phyloP scores from a whole-genome alignment of 1,140 invertebrate genomes.

The Drosophila kurseongensis region DNA sequence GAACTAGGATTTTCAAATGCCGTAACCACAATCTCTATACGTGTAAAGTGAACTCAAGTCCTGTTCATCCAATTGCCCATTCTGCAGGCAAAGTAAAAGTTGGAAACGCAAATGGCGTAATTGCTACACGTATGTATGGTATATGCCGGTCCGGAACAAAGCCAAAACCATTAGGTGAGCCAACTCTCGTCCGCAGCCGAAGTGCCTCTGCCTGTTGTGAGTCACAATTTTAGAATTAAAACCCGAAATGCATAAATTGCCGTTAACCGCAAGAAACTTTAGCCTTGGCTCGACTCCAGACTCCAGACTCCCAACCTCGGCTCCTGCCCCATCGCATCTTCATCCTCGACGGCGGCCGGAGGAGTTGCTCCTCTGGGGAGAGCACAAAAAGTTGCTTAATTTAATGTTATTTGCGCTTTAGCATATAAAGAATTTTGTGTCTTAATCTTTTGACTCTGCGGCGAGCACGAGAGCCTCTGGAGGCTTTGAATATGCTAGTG shows the following conservation, averaged over 20 bases:
- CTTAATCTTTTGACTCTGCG: slow-evolving; percentile 84
- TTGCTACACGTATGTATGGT: slow-evolving; percentile 65
- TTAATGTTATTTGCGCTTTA: slow-evolving; percentile 84
- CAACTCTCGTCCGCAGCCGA: slow-evolving; percentile 44
- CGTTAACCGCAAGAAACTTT: slow-evolving; percentile 82
- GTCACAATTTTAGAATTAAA: slow-evolving; percentile 82
- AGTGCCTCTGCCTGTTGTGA: slow-evolving; percentile 65
- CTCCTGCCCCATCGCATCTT: slow-evolving; percentile 8
- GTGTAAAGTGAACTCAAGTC: slow-evolving; percentile 24
- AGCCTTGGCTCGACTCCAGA: slow-evolving; percentile 55
- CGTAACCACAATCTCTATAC: neutral
- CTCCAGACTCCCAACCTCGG: slow-evolving; percentile 12
- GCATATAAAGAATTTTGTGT: slow-evolving; percentile 84
- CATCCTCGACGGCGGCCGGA: slow-evolving; percentile 6
- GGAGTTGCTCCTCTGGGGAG: slow-evolving; percentile 40
- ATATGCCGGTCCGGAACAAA: slow-evolving; percentile 21
- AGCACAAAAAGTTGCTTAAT: slow-evolving; percentile 83
- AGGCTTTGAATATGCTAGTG: slow-evolving; percentile 79
- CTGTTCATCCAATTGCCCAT: slow-evolving; percentile 45
- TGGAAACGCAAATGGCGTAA: slow-evolving; percentile 65
- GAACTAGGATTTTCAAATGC: neutral
- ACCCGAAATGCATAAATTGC: slow-evolving; percentile 76
- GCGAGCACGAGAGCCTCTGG: slow-evolving; percentile 57
- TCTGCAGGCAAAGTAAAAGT: slow-evolving; percentile 60
- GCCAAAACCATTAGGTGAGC: slow-evolving; percentile 66